Base-by-base conservation (phyloP, 1,140 invertebrate genomes). In the Brachionus calyciflorus region DNA sequence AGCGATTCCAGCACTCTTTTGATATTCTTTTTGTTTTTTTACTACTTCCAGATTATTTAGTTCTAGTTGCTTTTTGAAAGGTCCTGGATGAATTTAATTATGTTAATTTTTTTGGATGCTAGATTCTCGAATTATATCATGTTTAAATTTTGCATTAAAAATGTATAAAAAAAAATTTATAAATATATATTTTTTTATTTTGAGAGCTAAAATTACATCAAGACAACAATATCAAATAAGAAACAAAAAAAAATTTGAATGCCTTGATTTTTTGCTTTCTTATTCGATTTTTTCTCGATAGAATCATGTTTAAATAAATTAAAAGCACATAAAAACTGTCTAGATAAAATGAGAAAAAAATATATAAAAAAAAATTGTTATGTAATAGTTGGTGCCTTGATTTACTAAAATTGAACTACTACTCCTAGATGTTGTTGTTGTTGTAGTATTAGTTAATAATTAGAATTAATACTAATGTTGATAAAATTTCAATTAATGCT, bases 261-360 rank as follows among this genome's bases (percentile, higher is more conserved):
- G 60, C 60, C 60, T 65, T 65, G 40, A 46, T 44, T 65, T 65
- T 28, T 65, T 21, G 40, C 40, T 65, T 65, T 63, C 57, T 63
- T 9, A 65, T 65, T 65, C 40, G 60, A 65, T 44, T 65, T 37
- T 46, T 44, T 44, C 60, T 65, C 37, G 40, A 65, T 44, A 65
- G 40, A 65, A 65, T 65, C 41, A 24, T 65, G 60, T 65, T 26
- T 65, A 65, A 46, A 65, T 37, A 65, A 65, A 65, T 65, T 65
- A 65, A 65, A 44, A 65, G 40, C 41, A 65, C 14, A 14, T 65
- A 65, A 44, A 44, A 65, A 44, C 60, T 65, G 60, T 65, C 60
- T 65, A 65, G 60, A 65, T 65, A 44, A 65, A 65, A 65, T 44
- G 19, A 41, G 12, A 65, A 17, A 65, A 63, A 40, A n/a, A 60